Base-by-base conservation (phyloP, 92 coral and sea anemone species). In the Palythoa grandiflora region DNA sequence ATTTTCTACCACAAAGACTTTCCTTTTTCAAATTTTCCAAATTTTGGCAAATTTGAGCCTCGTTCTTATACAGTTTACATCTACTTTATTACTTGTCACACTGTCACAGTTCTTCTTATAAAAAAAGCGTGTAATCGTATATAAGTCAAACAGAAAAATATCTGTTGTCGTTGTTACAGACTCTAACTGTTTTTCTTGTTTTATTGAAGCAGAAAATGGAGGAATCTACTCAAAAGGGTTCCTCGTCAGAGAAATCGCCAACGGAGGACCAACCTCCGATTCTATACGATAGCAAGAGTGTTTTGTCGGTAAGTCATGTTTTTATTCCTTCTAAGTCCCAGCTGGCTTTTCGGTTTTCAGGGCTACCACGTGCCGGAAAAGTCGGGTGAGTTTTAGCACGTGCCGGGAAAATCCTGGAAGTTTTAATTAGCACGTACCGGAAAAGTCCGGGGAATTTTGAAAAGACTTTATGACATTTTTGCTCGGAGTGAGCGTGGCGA, bases 201-300 rank as follows among this genome's bases (percentile, higher is more conserved):
- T 5, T 20, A 37, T 37, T 38, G 9, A 66, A 79, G 60, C 73
- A 79, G 84, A 79, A 60, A 15, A 79, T 39, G 44, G 84, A 79
- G 1, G 73, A 38, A 6, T 15, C 51, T 1, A 60, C 72, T 14
- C 73, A 79, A 60, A 79, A 61, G 37, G 54, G 21, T 35, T 68
- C 85, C 36, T 35, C 52, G 0, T 19, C 38, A 40, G 17, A 39
- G 54, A 61, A 28, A 63, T 55, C 85, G 2, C 85, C 85, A 8
- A 72, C 85, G 2, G 73, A 80, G 51, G 85, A 80, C 4, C 73
- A 80, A 17, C 73, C 73, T 35, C 73, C 73, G 13, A 61, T 59
- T 0, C 21, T 80, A 6, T 61, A 63, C 55, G 85, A 80, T 55
- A 80, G 73, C 39, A 80, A 61, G 74, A 80, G 6, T 17, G 71